Evolutionary conservation across 2,888 invertebrate species (phyloP), one percentile per base, ranked within the genome.

Genomic region (Archaeoteleia sp.): DNA sequence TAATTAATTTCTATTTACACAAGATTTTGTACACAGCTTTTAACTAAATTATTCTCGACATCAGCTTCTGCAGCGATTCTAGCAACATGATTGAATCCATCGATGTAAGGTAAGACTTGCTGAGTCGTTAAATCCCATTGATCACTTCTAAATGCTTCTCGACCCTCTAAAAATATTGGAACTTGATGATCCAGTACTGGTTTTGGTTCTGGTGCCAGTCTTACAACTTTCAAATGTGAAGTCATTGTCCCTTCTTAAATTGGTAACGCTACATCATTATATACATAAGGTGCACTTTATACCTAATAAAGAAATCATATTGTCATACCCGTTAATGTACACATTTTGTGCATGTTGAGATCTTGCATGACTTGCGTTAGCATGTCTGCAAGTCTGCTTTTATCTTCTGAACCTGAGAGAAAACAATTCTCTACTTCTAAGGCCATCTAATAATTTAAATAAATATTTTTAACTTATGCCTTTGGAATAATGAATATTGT

Each of bases 101-200:
- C 94, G 43, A 98, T 95, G 79, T 93, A 93, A 0, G 95, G 95
- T 15, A 95, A 86, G 62, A 93, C 93, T 89, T 96, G 96, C 83
- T 95, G 93, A 0, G 97, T 97, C 0, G 97, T 97, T 23, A 97
- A 89, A 82, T 97, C 97, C 96, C 97, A 97, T 65, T 94, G 92
- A 30, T 93, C 91, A 2, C 89, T 87, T 40, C 90, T 89, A 20
- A 91, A 90, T 12, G 89, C 87, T 68, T 90, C 89, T 7, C 90
- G 86, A 45, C 91, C 90, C 1, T 90, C 90, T 13, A 92, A 86
- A 73, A 97, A 89, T 48, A 97, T 90, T 0, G 97, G 97, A 1
- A 98, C 97, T 86, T 96, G 94, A 83, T 95, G 92, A 84, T 96
- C 96, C 60, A 91, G 88, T 0, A 97, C 95, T 1, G 90, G 88